Evolutionary conservation across 2,797 vertebrate species (phyloP).

Genomic region (Anniella stebbinsi): DNA sequence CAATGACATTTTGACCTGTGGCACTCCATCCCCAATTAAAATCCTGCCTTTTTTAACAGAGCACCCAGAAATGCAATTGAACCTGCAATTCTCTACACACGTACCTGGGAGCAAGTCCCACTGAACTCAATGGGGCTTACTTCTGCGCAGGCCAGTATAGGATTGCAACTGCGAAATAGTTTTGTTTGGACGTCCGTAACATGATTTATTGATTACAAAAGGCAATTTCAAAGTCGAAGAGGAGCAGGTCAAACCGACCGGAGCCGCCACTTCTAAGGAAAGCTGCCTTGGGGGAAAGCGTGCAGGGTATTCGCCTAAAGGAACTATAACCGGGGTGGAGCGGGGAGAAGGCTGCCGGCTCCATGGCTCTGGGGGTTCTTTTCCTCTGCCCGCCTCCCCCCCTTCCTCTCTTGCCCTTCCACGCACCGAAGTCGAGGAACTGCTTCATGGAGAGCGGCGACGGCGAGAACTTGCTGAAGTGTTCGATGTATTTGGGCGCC

Average conservation of each 20-base stretch:
- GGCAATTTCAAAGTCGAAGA: too few species aligned
- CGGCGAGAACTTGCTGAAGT: constrained; percentile 96
- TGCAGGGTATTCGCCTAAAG: too few species aligned
- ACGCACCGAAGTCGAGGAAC: constrained; percentile 91
- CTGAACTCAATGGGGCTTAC: background rate
- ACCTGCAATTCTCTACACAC: background rate
- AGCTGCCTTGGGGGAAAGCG: too few species aligned
- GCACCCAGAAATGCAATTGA: background rate
- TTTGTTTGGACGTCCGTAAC: too few species aligned
- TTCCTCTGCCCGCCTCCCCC: background rate
- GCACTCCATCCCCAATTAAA: background rate
- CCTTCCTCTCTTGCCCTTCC: background rate
- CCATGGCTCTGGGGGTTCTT: too few species aligned
- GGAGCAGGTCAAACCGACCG: too few species aligned
- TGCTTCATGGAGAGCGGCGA: constrained; percentile 97
- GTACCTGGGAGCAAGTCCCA: background rate
- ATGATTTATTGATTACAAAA: too few species aligned
- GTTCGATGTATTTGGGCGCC: constrained; percentile 91
- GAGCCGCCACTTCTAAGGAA: too few species aligned
- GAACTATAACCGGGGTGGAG: background rate
- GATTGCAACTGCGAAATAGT: background rate
- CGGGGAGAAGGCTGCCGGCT: background rate
- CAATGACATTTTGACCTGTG: too few species aligned
- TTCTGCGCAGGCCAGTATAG: background rate
- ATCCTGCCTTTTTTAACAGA: background rate